Evolutionary conservation across 2,888 invertebrate genomes (phyloP), one percentile per base, ranked within the genome.

Genomic region (Andrena minutula): DNA sequence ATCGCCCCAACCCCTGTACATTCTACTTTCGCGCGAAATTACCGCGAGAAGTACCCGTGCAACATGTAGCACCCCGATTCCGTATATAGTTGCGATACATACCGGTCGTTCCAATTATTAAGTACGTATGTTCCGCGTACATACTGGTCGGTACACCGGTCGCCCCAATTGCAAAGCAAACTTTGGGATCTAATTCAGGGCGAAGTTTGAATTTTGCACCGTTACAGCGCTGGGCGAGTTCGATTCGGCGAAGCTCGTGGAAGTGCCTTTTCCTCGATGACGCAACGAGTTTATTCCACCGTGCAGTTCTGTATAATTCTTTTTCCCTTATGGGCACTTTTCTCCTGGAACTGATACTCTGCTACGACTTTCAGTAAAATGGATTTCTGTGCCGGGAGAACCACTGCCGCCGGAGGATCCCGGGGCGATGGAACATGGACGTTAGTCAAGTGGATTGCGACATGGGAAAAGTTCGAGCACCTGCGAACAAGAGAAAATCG

Each of bases 401-500:
- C 28, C 35, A 56, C n/a, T 30, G 69, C 56, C 20, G 74, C 23
- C 30, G 53, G 30, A 16, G 32, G 47, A 56, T 79, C 63, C 49
- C 66, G 63, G 49, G 60, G 72, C 66, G 66, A 71, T 66, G 66
- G 73, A 16, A 79, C 69, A 28, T 56, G 64, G 58, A 65, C 58
- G 75, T 80, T 75, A 79, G 56, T 70, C 80, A 69, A 81, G 65
- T 60, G 65, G 71, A 71, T 64, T 68, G 80, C 71, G 28, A 65
- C 70, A 53, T 32, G 73, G 66, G 68, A 66, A 75, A 79, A 76
- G 73, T 76, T 79, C 49, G 32, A 79, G 71, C 64, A 82, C 75
- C 85, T 82, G 85, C 75, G 85, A 75, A 77, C 82, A 72, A 65
- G 71, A 74, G 84, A 75, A 81, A 88, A 83, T 84, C 76, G 79